These are phyloP conservation scores for Globodera ellingtonae DNA, from an alignment of 1,140 invertebrate genomes.

Conservation along the genomic window DNA sequence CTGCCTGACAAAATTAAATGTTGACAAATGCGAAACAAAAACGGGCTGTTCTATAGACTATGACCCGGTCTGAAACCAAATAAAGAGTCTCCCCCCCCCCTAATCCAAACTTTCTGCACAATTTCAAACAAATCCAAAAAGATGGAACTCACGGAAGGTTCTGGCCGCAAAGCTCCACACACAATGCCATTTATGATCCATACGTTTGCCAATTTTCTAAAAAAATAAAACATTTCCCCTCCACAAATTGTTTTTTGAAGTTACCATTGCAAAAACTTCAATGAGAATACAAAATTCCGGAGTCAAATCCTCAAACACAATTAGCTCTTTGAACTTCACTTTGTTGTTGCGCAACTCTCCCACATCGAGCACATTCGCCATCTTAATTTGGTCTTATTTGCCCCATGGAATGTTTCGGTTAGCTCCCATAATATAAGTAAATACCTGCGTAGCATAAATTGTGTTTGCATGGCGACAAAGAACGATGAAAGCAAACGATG, in stretches of 20 bases:
- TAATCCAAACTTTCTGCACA: background rate
- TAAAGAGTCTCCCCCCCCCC: background rate
- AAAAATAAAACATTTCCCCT: background rate
- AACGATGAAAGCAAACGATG: constrained; percentile 18
- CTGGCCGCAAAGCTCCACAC: constrained; percentile 18
- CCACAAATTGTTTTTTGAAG: background rate
- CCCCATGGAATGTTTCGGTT: too few relatives aligned
- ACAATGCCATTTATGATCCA: constrained; percentile 22
- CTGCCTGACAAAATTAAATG: background rate
- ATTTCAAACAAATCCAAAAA: background rate
- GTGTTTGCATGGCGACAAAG: constrained; percentile 22
- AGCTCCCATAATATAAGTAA: too few relatives aligned
- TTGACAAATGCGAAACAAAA: too few relatives aligned
- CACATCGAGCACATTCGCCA: constrained; percentile 16
- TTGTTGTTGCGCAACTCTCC: constrained; percentile 25
- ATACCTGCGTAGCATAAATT: constrained; percentile 21
- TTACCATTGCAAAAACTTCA: constrained; percentile 23
- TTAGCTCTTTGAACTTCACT: constrained; percentile 28
- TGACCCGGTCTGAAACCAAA: background rate
- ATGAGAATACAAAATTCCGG: constrained; percentile 25
- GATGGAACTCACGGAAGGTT: constrained; percentile 23
- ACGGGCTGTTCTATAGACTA: too few relatives aligned
- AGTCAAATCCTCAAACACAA: constrained; percentile 15
- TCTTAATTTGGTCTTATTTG: constrained; percentile 2
- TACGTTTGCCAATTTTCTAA: constrained; percentile 16